Percentiles rank a stretch among this genome's conserved stretches.
Evolutionary conservation across 1,140 invertebrate genomes (phyloP).

Genomic region (Drosophila ercepeae): DNA sequence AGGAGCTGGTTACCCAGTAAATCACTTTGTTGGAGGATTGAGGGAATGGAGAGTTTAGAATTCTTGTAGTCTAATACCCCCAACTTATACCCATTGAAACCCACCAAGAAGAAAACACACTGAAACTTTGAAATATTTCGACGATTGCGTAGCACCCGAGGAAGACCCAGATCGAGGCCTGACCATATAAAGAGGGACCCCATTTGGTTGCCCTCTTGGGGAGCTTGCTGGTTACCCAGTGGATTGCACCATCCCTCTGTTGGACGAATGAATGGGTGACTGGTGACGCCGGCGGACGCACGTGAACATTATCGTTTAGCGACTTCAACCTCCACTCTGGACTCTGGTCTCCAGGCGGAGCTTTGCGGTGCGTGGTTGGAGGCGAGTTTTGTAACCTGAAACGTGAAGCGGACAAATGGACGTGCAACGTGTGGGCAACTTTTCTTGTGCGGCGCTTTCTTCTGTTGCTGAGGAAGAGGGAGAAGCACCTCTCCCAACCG

Average conservation of each 20-base stretch:
- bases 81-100: neutral
- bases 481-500: constrained; percentile 51
- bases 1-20: no score
- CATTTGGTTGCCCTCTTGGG: constrained; percentile 23
- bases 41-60: no score
- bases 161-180: constrained; percentile 17
- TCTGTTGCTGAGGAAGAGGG: no score
- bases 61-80: constrained; percentile 1
- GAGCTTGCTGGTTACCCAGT: constrained; percentile 1
- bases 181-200: constrained; percentile 18
- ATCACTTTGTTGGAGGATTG: no score
- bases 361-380: constrained; percentile 7
- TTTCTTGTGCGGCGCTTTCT: constrained; percentile 39
- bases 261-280: constrained; percentile 7
- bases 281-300: constrained; percentile 62
- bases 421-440: constrained; percentile 64
- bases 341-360: constrained; percentile 2
- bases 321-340: constrained; percentile 4
- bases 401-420: constrained; percentile 58
- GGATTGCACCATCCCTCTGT: constrained; percentile 7
- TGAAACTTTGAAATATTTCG: constrained; percentile 63
- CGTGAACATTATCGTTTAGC: constrained; percentile 52
- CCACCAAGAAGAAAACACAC: constrained; percentile 15
- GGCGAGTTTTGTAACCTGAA: constrained; percentile 64
- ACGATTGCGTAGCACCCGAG: constrained; percentile 64